A percentile compares a stretch with the other conserved stretches of the same genome.
Evolutionary conservation across 35 echinoderm and acorn worm genomes (phyloP).

Genomic region (Strongylocentrotus purpuratus): DNA sequence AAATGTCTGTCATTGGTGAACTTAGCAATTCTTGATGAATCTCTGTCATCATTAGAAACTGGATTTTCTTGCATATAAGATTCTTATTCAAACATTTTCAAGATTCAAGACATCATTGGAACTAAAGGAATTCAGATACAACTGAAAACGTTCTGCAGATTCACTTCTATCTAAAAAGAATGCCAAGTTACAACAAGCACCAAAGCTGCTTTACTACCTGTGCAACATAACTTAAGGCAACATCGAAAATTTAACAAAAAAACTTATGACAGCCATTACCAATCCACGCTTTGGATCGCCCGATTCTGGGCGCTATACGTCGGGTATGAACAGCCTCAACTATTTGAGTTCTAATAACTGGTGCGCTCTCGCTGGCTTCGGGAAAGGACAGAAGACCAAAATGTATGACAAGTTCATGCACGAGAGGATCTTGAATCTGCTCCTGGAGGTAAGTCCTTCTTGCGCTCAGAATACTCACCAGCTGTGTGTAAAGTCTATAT

Average conservation of each 20-base stretch:
- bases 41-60: not conserved
- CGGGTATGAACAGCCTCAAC: not conserved
- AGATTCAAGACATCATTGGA: not conserved
- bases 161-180: not conserved
- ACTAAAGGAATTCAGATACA: not conserved
- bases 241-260: not conserved
- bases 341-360: not conserved
- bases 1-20: not conserved
- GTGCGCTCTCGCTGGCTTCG: not conserved
- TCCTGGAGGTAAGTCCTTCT: conserved; percentile 11
- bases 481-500: not conserved
- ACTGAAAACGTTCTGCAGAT: not conserved
- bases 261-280: not conserved
- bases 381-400: conserved; percentile 15
- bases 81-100: not conserved
- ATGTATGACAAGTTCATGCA: conserved; percentile 34
- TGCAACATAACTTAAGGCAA: not conserved
- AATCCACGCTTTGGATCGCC: not conserved
- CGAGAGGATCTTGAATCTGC: not conserved
- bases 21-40: not conserved
- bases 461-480: not conserved
- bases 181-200: not conserved
- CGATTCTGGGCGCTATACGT: not conserved
- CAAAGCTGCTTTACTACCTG: not conserved
- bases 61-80: not conserved